Percentiles rank a stretch among this genome's conserved stretches.
Conservation (phyloP, 1,140 invertebrate genomes). For the Brachionus sp. region DNA sequence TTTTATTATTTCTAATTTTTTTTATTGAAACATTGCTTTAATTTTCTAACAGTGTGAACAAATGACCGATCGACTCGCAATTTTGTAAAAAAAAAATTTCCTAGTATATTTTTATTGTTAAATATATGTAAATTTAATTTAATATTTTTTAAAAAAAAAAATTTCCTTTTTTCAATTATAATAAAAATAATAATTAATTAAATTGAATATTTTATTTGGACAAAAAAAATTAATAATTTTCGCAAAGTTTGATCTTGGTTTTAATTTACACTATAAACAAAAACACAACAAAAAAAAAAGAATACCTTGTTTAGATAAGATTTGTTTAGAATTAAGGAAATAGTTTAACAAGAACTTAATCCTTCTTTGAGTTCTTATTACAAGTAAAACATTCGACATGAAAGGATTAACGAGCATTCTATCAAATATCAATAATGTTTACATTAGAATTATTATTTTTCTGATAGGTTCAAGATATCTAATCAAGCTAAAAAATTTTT, state of each 20-base stretch:
- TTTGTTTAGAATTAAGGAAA: not conserved
- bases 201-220: not conserved
- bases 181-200: not conserved
- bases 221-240: not conserved
- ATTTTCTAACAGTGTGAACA: not conserved
- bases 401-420: not conserved
- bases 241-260: not conserved
- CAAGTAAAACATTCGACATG: not conserved
- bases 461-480: not conserved
- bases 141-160: not conserved
- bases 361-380: not conserved
- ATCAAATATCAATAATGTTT: constrained; percentile 5
- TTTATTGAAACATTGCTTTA: not conserved
- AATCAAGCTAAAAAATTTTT: not conserved
- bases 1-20: not conserved
- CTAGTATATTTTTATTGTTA: not conserved
- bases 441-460: not conserved
- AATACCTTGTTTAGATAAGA: not conserved
- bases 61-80: not conserved
- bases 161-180: not conserved
- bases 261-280: not conserved
- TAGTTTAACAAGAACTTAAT: not conserved
- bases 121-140: not conserved
- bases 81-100: not conserved
- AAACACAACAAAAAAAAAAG: not conserved